These are phyloP conservation scores for Cephus runcator DNA, from an alignment of 2,888 invertebrate species.

Conservation along the genomic window DNA sequence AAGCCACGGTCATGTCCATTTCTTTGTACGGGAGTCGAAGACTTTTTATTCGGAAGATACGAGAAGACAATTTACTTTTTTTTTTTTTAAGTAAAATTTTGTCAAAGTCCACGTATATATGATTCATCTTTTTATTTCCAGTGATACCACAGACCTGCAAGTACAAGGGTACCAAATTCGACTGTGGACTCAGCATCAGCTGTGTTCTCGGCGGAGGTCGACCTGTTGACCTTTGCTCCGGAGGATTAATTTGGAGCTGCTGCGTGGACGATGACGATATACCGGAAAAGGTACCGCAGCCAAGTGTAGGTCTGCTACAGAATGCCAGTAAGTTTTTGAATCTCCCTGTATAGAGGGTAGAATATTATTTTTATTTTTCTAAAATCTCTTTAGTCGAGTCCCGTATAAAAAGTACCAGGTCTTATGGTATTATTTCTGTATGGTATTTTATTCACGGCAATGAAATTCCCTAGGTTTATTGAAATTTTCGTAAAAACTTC, in stretches of 20 bases:
- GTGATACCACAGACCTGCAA: slow-evolving; percentile 91
- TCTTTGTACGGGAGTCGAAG: too few relatives aligned
- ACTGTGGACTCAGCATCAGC: slow-evolving; percentile 90
- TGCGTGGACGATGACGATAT: slow-evolving; percentile 81
- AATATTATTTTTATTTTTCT: background rate
- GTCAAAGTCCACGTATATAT: background rate
- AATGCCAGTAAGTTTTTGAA: slow-evolving; percentile 82
- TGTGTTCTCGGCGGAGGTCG: slow-evolving; percentile 90
- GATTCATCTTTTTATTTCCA: slow-evolving; percentile 67
- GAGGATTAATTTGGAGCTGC: slow-evolving; percentile 95
- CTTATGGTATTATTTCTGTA: too few relatives aligned
- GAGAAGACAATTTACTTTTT: too few relatives aligned
- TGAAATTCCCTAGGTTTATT: too few relatives aligned
- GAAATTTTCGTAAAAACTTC: too few relatives aligned
- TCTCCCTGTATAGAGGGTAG: background rate
- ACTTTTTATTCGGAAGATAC: too few relatives aligned
- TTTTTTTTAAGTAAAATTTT: too few relatives aligned
- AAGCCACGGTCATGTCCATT: too few relatives aligned
- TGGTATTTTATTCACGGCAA: too few relatives aligned
- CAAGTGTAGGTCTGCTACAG: slow-evolving; percentile 71
- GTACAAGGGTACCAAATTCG: slow-evolving; percentile 86
- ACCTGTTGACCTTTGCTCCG: slow-evolving; percentile 90
- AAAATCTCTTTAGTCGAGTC: too few relatives aligned
- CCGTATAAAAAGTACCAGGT: too few relatives aligned
- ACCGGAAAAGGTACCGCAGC: slow-evolving; percentile 61